These are phyloP conservation scores for Peromyscus nudipes DNA, from an alignment of 2,797 vertebrate genomes.

Conservation along the genomic window DNA sequence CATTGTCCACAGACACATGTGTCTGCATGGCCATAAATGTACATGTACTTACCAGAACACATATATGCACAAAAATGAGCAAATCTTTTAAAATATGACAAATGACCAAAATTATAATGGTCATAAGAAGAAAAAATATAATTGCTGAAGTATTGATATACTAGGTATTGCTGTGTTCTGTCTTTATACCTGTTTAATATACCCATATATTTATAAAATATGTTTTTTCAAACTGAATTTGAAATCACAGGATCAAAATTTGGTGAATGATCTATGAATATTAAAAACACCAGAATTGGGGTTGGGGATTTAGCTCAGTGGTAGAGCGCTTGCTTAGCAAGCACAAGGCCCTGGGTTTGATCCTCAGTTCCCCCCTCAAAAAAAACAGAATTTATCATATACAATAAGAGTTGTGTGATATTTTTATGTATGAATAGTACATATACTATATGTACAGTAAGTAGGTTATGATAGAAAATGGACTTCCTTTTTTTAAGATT, in stretches of 20 bases:
- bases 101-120: conserved; percentile 24
- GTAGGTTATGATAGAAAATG: not conserved
- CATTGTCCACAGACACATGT: not conserved
- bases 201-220: not conserved
- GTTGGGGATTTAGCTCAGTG: too few relatives aligned
- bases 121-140: conserved; percentile 46
- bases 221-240: not conserved
- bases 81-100: not conserved
- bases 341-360: too few relatives aligned
- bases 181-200: not conserved
- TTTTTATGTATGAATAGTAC: not conserved
- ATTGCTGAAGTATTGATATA: not conserved
- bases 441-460: not conserved
- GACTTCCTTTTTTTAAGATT: not conserved
- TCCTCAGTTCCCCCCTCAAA: too few relatives aligned
- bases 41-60: not conserved
- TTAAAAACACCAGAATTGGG: not conserved
- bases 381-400: not conserved
- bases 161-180: not conserved
- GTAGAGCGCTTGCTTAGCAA: too few relatives aligned
- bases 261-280: conserved; percentile 19
- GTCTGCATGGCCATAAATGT: not conserved
- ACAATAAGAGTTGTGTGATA: not conserved
- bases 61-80: not conserved
- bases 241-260: conserved; percentile 20